Base-by-base conservation (phyloP, 2,888 invertebrate species). In the Cataglyphis rosenhaueri region DNA sequence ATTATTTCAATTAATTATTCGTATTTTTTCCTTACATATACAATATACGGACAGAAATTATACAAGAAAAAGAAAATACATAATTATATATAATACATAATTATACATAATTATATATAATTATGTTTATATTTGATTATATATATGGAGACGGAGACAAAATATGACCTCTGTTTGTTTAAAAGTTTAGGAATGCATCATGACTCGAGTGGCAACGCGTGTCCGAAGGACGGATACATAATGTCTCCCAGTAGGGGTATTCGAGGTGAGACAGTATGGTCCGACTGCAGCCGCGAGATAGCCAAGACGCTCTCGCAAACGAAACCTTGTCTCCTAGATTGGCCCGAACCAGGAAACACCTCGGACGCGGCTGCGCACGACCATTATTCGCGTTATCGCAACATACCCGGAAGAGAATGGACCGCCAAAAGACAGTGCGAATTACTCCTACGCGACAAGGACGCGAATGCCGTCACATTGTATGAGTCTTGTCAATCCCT, bases 221-320 rank as follows among this genome's bases (percentile, higher is more conserved):
- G 97, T 92, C 96, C 97, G 0, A 96, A 96, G 91, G 97, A 97
- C 92, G 97, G 97, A 1, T 97, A 95, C 95, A 97, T 97, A 88
- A 97, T 97, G 97, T 97, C 97, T 0, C 97, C 97, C 0, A 97
- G 97, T 3, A 95, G 97, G 86, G 97, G 97, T 65, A 96, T 96
- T 48, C 96, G 96, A 89, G 97, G 97, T 9, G 97, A 97, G 94
- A 97, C 97, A 1, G 95, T 96, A 21, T 97, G 97, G 97, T 97
- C 97, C 0, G 94, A 95, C 1, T 97, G 97, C 94, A 97, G 97
- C 92, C 97, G 97, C 0, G 95, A 96, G 61, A 95, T 97, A 18
- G 96, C 96, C 91, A 95, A 95, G 6, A 96, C 96, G 85, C 87
- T 94, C 0, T 73, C 84, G 3, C 74, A 64, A 18, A 86, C 52